Evolutionary conservation across 2,113 vertebrate genomes (phyloP).

Genomic region (Phrynosoma platyrhinos): DNA sequence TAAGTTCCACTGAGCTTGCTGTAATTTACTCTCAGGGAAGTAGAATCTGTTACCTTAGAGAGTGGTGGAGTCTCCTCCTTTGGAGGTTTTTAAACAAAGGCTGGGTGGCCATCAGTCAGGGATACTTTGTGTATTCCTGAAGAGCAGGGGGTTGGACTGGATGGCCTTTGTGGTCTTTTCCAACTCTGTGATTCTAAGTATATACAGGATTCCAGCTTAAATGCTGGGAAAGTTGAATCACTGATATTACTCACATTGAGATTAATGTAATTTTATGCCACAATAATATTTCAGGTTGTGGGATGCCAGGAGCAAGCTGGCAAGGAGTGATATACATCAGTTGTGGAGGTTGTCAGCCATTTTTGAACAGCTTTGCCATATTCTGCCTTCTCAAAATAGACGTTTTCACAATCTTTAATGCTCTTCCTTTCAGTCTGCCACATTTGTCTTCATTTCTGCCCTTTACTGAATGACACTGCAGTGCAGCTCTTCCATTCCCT

Average conservation of each 20-base stretch:
- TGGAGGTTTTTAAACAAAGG: too few relatives aligned
- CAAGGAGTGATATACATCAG: background rate
- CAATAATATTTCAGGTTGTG: background rate
- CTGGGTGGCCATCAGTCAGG: too few relatives aligned
- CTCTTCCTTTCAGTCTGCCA: background rate
- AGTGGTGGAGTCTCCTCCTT: too few relatives aligned
- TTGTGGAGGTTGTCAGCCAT: background rate
- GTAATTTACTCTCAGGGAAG: too few relatives aligned
- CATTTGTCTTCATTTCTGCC: slow-evolving; percentile 4
- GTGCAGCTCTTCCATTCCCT: slow-evolving; percentile 1
- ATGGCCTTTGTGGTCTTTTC: too few relatives aligned
- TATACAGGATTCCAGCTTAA: background rate
- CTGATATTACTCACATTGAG: background rate
- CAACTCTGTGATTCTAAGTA: background rate
- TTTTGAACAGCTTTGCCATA: background rate
- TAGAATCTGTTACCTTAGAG: too few relatives aligned
- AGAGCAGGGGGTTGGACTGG: too few relatives aligned
- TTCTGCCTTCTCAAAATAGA: background rate
- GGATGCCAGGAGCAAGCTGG: background rate
- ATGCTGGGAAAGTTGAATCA: background rate
- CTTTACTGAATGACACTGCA: background rate
- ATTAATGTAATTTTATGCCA: background rate
- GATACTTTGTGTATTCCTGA: too few relatives aligned
- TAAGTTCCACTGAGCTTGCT: too few relatives aligned
- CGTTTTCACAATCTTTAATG: background rate